Evolutionary conservation across 2,888 invertebrate genomes (phyloP), one percentile per base, ranked within the genome.

Genomic region (Philaethria dido): DNA sequence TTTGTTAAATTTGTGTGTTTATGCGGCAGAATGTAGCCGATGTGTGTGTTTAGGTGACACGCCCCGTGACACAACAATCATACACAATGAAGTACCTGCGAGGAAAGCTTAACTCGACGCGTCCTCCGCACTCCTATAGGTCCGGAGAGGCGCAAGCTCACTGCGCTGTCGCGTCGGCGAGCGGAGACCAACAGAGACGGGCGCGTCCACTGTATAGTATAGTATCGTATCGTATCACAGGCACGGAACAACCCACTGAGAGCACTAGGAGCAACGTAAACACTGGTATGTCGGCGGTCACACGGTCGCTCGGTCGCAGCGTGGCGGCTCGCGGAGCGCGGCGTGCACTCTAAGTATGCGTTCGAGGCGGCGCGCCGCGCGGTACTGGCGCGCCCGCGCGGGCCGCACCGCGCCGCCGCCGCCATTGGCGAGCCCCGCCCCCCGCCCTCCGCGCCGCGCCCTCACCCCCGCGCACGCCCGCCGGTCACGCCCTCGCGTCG

Each of bases 291-390:
- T 29, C 55, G 36, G 36, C 55, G 45, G 18, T 16, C n/a, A 29
- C 18, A 48, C 61, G 44, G 25, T n/a, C 62, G 36, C 61, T 25
- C 47, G 18, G 54, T 45, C 45, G 6, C 66, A n/a, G 39, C 18
- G 52, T 42, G 61, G 39, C 60, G 44, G 52, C 52, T 62, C 71
- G 59, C 66, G 68, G 68, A 66, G 44, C 76, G 54, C 65, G 65
- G 36, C 48, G 54, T 39, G 13, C 68, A 16, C 65, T 61, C 70
- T 66, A 66, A 62, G 69, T 66, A 74, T 74, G 75, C 82, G 77
- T 74, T 69, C 76, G 69, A 67, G 66, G 70, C 81, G 80, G 80
- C 84, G 82, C 79, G 82, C 80, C 78, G 81, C 83, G 81, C 82
- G 79, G 68, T 75, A 85, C 86, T 84, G 84, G 64, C 75, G 72